A percentile compares a stretch with the other conserved stretches of the same genome.
These are phyloP conservation scores for Ennomos fuscantarius DNA, from an alignment of 2,888 invertebrate genomes.

Conservation along the genomic window DNA sequence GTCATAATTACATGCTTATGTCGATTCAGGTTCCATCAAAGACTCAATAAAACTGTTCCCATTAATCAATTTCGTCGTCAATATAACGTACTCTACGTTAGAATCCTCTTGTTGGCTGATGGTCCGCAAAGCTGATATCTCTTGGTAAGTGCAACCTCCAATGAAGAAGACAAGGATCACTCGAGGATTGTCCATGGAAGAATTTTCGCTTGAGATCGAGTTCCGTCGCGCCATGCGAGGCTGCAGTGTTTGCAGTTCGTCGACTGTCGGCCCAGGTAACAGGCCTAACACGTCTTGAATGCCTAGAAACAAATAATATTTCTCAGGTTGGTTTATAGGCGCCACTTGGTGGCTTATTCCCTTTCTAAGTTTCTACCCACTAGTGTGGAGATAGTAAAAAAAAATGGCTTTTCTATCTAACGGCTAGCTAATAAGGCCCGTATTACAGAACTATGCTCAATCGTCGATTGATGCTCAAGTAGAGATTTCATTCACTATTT, in stretches of 20 bases:
- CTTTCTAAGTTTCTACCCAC: too few species aligned
- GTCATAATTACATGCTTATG: not conserved
- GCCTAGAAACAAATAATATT: constrained; percentile 63
- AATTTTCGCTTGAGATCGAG: constrained; percentile 85
- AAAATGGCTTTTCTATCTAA: too few species aligned
- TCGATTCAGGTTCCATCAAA: constrained; percentile 85
- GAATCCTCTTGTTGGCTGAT: constrained; percentile 91
- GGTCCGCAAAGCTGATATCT: constrained; percentile 91
- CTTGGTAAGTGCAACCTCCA: constrained; percentile 98
- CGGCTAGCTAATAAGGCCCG: too few species aligned
- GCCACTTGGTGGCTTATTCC: too few species aligned
- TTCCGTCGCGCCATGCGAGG: constrained; percentile 84
- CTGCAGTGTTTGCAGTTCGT: constrained; percentile 86
- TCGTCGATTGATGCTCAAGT: too few species aligned
- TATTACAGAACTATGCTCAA: too few species aligned
- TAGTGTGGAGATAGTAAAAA: too few species aligned
- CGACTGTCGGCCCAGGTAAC: constrained; percentile 91
- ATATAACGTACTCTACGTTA: constrained; percentile 94
- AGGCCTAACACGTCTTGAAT: constrained; percentile 93
- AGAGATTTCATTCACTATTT: too few species aligned
- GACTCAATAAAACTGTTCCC: constrained; percentile 94
- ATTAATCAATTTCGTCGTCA: constrained; percentile 96
- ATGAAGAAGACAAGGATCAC: constrained; percentile 97
- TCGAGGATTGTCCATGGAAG: constrained; percentile 85
- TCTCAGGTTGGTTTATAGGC: not conserved